A percentile compares a stretch with the other conserved stretches of the same genome.
These are phyloP conservation scores for Drosophila subsilvestris DNA, from an alignment of 2,888 invertebrate genomes.

Conservation along the genomic window DNA sequence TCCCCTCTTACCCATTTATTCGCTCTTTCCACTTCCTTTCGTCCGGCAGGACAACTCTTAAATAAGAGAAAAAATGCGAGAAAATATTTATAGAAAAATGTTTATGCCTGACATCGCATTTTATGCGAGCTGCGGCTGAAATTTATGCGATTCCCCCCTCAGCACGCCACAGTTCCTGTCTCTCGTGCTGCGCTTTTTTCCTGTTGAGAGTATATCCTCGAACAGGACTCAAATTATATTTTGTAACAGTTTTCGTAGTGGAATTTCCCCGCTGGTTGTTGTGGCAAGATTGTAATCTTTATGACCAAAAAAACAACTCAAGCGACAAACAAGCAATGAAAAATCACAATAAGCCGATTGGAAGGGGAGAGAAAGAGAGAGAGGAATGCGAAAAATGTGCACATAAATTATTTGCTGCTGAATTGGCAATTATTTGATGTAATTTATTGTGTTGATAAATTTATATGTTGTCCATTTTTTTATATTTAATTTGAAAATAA, in stretches of 20 bases:
- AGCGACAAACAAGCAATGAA: constrained; percentile 68
- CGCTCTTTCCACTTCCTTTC: too few relatives aligned
- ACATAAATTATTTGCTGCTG: constrained; percentile 72
- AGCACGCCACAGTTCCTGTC: constrained; percentile 4
- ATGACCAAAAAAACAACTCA: constrained; percentile 62
- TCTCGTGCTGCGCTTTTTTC: constrained; percentile 4
- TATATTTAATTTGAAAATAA: constrained; percentile 67
- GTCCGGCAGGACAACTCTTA: constrained; percentile 43
- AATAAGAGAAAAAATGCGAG: constrained; percentile 27
- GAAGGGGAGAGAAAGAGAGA: constrained; percentile 10
- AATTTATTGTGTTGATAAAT: constrained; percentile 70
- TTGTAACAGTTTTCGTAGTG: constrained; percentile 28
- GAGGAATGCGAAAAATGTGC: constrained; percentile 40
- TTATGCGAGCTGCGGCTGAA: constrained; percentile 54
- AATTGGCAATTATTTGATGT: constrained; percentile 74
- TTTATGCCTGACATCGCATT: constrained; percentile 54
- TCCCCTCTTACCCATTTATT: constrained; percentile 3
- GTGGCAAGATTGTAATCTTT: constrained; percentile 67
- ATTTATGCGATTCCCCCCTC: constrained; percentile 54
- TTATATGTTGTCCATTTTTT: constrained; percentile 41
- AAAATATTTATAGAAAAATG: constrained; percentile 63
- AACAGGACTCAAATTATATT: constrained; percentile 1
- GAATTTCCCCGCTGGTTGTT: constrained; percentile 39
- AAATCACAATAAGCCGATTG: constrained; percentile 59
- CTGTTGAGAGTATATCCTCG: not conserved